phyloP scores from a whole-genome alignment of 2,113 vertebrate genomes.

The Tretioscincus oriximinensis region DNA sequence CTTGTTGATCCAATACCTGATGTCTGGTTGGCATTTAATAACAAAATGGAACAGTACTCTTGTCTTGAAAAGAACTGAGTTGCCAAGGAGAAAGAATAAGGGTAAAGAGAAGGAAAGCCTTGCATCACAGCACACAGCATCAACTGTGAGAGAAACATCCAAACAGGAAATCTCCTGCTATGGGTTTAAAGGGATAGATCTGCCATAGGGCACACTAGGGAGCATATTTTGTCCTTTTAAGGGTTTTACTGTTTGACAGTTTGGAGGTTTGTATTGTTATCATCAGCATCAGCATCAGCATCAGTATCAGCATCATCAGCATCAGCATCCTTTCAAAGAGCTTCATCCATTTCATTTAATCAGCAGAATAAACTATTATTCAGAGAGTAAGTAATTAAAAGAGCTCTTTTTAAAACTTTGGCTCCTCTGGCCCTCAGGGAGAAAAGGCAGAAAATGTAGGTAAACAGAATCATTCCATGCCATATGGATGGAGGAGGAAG shows the following conservation, averaged over 20 bases:
- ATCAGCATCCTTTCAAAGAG: constrained; percentile 47
- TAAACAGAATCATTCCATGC: constrained; percentile 39
- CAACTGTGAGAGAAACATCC: constrained; percentile 33
- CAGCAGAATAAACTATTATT: constrained; percentile 50
- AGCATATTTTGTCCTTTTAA: constrained; percentile 68
- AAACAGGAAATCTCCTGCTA: constrained; percentile 63
- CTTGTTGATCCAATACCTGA: neutral
- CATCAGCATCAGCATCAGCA: too few relatives aligned
- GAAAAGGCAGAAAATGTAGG: constrained; percentile 42
- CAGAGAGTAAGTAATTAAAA: constrained; percentile 51
- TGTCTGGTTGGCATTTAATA: constrained; percentile 36
- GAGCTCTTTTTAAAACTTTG: constrained; percentile 21
- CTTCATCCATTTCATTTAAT: constrained; percentile 55
- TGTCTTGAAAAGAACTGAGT: neutral
- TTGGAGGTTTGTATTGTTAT: constrained; percentile 42
- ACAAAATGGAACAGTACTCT: constrained; percentile 32
- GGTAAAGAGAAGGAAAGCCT: constrained; percentile 26
- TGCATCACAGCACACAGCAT: constrained; percentile 50
- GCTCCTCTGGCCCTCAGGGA: constrained; percentile 14
- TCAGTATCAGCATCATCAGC: too few relatives aligned
- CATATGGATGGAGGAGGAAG: constrained; percentile 2
- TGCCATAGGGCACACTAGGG: constrained; percentile 26
- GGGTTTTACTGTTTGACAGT: constrained; percentile 58
- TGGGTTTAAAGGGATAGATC: constrained; percentile 59
- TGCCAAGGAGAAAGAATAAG: constrained; percentile 31